These are phyloP conservation scores for Pao palembangensis DNA, from an alignment of 2,113 vertebrate species.

Conservation along the genomic window DNA sequence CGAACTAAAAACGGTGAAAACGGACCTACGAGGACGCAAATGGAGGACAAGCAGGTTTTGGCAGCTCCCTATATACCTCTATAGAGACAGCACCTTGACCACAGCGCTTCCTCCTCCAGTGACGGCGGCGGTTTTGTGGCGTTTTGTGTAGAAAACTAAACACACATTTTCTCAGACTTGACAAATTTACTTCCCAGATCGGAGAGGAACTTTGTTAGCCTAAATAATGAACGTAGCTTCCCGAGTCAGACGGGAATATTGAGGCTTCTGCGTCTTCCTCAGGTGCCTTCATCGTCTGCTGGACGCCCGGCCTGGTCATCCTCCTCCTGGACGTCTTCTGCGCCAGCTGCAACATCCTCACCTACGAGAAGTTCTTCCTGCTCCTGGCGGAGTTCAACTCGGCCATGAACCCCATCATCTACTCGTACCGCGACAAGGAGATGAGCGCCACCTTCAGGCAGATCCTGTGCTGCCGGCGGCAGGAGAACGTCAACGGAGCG, in stretches of 20 bases:
- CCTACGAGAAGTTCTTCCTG: conserved; percentile 97
- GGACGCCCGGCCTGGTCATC: conserved; percentile 95
- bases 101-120: no score
- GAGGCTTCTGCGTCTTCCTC: background rate
- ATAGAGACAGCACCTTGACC: no score
- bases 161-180: no score
- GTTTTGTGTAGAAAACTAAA: no score
- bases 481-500: conserved; percentile 83
- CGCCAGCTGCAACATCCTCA: conserved; percentile 84
- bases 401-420: conserved; percentile 99
- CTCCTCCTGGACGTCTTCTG: conserved; percentile 95
- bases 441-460: conserved; percentile 98
- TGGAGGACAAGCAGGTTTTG: background rate
- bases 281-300: conserved; percentile 98
- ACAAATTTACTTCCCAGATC: no score
- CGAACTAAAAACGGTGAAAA: no score
- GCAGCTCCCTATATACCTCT: no score
- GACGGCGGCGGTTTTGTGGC: no score
- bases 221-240: no score
- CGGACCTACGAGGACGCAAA: no score
- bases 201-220: no score
- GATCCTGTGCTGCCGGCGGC: conserved; percentile 95
- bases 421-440: conserved; percentile 98
- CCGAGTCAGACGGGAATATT: no score
- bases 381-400: conserved; percentile 97